Evolutionary conservation across 2,113 vertebrate species (phyloP), one percentile per base, ranked within the genome.

Genomic region (Stigmatopora nigra): DNA sequence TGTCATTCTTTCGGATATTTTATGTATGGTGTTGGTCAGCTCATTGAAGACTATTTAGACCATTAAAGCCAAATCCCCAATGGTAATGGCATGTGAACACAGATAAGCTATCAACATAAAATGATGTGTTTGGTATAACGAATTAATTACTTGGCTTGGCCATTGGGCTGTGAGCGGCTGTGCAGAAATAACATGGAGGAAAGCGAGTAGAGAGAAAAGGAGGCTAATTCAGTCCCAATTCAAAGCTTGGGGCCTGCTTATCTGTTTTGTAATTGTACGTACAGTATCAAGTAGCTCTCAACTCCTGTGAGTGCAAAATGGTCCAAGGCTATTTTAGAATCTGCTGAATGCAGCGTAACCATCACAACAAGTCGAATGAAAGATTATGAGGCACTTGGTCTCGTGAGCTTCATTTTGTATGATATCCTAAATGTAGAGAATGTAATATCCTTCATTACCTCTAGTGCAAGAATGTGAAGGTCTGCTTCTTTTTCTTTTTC

Each of bases 91-190:
- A 78, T 77, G 81, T 83, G 72, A 81, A 71, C 79, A 78, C 49
- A 35, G 62, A 76, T 67, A 71, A 73, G 52, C 82, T 78, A 77
- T 84, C 84, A 82, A 69, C 65, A 63, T 82, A 70, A 75, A 86
- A 89, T 82, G 83, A 87, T 82, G 82, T 79, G 76, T 77, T 77
- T 61, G 64, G 72, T 48, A 84, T 85, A 86, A 82, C 47, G 47
- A 85, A 55, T 79, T 73, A 80, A 84, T 82, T 85, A 86, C 85
- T 84, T 81, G 82, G 84, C 76, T 86, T 82, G 77, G n/a, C n/a
- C 75, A 64, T 61, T 78, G 82, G 70, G 78, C n/a, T n/a, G 78
- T 71, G 81, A 83, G 76, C 70, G 64, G 81, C 80, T 84, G 73
- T 77, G 73, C 75, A 65, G 78, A 79, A 80, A 80, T 81, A 80